Evolutionary conservation across 2,113 vertebrate genomes (phyloP).

Genomic region (Cnemophilus loriae): DNA sequence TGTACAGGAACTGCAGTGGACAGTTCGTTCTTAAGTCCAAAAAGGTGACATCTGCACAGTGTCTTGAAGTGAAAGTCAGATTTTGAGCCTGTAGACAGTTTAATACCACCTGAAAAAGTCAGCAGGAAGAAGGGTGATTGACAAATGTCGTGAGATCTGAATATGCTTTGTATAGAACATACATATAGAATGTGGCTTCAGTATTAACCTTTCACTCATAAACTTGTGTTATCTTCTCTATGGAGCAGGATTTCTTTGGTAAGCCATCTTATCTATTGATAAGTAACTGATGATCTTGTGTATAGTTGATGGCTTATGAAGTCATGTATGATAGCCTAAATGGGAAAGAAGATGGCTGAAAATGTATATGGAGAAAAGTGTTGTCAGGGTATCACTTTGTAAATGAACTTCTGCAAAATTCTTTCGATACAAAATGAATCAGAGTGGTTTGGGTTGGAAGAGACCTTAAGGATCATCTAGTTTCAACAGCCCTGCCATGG

Average conservation of each 20-base stretch:
- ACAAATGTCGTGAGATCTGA: background rate
- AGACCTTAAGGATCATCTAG: background rate
- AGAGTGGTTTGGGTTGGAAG: background rate
- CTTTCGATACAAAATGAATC: background rate
- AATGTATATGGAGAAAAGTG: background rate
- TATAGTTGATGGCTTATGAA: background rate
- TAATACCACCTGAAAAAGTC: background rate
- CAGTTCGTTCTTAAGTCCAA: background rate
- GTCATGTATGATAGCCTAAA: background rate
- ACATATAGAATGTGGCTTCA: background rate
- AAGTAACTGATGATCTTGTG: background rate
- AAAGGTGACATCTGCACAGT: background rate
- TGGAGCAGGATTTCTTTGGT: background rate
- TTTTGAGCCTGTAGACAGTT: background rate
- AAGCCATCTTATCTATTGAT: background rate
- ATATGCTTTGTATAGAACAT: background rate
- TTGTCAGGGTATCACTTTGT: background rate
- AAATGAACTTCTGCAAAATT: background rate
- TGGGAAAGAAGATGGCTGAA: background rate
- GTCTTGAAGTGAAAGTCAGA: background rate
- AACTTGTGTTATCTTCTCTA: background rate
- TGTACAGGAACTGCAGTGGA: background rate
- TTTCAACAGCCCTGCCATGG: background rate
- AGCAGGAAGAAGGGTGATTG: background rate
- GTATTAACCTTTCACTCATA: background rate